Base-by-base conservation (phyloP, 2,888 invertebrate species). In the Scaptomyza parva region DNA sequence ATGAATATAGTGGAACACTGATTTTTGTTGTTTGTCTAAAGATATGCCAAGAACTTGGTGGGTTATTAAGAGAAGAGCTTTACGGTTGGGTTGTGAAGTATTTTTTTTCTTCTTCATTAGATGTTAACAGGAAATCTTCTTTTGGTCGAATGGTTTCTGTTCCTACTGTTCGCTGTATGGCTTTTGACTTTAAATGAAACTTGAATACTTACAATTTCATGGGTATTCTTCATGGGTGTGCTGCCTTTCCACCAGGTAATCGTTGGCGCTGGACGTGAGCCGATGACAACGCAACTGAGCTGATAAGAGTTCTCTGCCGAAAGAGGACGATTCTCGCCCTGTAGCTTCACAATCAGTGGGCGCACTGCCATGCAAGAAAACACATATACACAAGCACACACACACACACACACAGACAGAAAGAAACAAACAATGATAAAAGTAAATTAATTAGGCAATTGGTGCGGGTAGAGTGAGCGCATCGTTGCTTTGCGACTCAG, bases 161-260 rank as follows among this genome's bases (percentile, higher is more conserved):
- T n/a, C n/a, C n/a, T n/a, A n/a, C n/a, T n/a, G n/a, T n/a, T n/a
- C n/a, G n/a, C n/a, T n/a, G n/a, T n/a, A n/a, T 24, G 24, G 22
- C 6, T 24, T 24, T 24, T n/a, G n/a, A n/a, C 24, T 24, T 24
- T 6, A 8, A 24, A 24, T 24, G 24, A 24, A 24, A 2, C 24
- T 47, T 35, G 26, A 33, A 30, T 62, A 92, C 93, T 94, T 92
- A 95, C 95, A 90, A 93, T 93, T 92, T 95, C 94, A 87, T 93
- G 93, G 57, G 94, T 94, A 88, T 94, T 93, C 86, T 93, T 94
- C 92, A 96, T 93, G 74, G 94, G 93, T 6, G 93, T 93, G 89
- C 94, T 94, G 54, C 95, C 95, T 91, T 95, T 95, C 94, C 95
- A 95, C 96, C 96, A 96, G 50, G 94, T 94, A 87, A 96, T 94